phyloP scores from a whole-genome alignment of 2,797 vertebrate genomes.

The Chrysolophus pictus region DNA sequence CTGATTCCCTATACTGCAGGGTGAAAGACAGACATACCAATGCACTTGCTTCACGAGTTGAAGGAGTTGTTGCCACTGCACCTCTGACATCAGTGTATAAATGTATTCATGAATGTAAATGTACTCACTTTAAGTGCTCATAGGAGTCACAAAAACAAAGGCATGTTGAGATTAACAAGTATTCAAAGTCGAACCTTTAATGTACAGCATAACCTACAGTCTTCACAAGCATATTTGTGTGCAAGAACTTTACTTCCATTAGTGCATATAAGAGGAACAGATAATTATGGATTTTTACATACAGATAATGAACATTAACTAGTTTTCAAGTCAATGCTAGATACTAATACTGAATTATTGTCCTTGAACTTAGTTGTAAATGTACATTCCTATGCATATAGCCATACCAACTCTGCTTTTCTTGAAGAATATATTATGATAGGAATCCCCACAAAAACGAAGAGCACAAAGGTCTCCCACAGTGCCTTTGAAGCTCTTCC shows the following conservation, averaged over 20 bases:
- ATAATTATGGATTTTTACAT: neutral
- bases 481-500: conserved; percentile 29
- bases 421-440: neutral
- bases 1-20: neutral
- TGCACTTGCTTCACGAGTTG: neutral
- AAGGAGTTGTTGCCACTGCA: neutral
- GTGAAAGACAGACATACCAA: neutral
- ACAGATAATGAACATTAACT: neutral
- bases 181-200: neutral
- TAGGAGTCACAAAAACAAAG: neutral
- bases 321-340: neutral
- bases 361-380: neutral
- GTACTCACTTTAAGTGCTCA: neutral
- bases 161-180: neutral
- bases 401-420: neutral
- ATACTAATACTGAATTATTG: neutral
- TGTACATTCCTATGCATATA: neutral
- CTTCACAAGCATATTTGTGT: neutral
- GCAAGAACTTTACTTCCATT: neutral
- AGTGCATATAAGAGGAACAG: neutral
- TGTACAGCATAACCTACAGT: neutral
- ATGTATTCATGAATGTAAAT: neutral
- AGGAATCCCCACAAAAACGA: neutral
- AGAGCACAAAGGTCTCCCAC: neutral
- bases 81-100: neutral